Conservation (phyloP, 2,888 invertebrate species). For the Acronicta aceris region DNA sequence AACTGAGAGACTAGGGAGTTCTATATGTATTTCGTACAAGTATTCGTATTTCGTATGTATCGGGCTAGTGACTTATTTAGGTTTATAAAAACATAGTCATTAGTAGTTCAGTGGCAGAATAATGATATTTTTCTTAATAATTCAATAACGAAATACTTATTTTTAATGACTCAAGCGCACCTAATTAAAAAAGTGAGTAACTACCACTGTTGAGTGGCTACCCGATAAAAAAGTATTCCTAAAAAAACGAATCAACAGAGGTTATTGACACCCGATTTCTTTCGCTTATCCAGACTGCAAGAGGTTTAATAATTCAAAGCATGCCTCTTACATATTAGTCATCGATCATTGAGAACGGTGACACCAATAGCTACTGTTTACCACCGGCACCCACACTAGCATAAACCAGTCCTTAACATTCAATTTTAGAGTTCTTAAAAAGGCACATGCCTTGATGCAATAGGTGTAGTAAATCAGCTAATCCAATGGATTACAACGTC, state of each 20-base stretch:
- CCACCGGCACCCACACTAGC: conserved; percentile 23
- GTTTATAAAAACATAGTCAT: no score
- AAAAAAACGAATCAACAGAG: conserved; percentile 26
- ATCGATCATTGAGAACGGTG: conserved; percentile 27
- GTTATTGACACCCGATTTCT: conserved; percentile 46
- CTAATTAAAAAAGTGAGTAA: no score
- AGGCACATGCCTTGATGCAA: conserved; percentile 29
- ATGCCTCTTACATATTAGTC: conserved; percentile 47
- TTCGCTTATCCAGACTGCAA: conserved; percentile 28
- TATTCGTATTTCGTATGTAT: no score
- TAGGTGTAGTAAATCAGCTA: conserved; percentile 26
- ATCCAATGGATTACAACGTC: conserved; percentile 32
- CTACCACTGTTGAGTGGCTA: not conserved
- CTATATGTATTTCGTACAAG: not conserved
- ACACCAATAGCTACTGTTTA: conserved; percentile 36
- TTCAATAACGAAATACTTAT: no score
- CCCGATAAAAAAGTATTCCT: conserved; percentile 24
- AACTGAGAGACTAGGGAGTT: not conserved
- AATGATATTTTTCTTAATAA: no score
- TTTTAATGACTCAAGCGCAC: no score
- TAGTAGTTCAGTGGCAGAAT: no score
- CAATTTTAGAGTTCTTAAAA: conserved; percentile 15
- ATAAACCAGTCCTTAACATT: conserved; percentile 31
- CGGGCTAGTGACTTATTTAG: no score
- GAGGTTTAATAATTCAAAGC: conserved; percentile 46